Percentiles rank a stretch among this genome's conserved stretches.
Conservation (phyloP, 2,113 vertebrate genomes). For the Galemys pyrenaicus region DNA sequence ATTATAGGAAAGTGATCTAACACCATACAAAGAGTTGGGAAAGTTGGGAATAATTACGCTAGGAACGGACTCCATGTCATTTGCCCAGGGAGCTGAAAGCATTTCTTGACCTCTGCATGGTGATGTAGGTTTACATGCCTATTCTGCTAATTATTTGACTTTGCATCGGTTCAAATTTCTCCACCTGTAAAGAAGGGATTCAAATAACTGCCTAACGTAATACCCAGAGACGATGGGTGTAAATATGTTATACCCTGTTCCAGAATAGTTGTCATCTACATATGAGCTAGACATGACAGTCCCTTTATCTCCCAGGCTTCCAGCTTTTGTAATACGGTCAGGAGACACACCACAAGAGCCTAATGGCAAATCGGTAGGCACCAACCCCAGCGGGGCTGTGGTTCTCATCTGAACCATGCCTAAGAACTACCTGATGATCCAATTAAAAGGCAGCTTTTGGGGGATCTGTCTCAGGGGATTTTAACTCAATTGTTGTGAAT, state of each 20-base stretch:
- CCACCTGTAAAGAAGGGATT: not conserved
- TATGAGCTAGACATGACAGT: not conserved
- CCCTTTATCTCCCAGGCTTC: not conserved
- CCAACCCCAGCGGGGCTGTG: not conserved
- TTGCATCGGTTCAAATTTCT: not conserved
- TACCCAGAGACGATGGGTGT: not conserved
- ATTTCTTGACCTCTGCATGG: not conserved
- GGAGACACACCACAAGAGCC: not conserved
- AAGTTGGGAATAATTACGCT: slow-evolving; percentile 42
- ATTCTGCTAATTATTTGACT: slow-evolving; percentile 3
- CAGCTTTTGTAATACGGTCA: not conserved
- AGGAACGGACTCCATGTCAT: not conserved
- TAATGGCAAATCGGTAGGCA: not conserved
- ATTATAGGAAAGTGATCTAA: slow-evolving; percentile 66
- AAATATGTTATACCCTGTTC: not conserved
- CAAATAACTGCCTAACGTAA: not conserved
- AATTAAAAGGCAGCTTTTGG: not conserved
- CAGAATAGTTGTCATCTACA: not conserved
- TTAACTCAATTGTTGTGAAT: not conserved
- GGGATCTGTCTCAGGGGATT: not conserved
- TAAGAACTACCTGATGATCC: not conserved
- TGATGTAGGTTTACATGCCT: not conserved
- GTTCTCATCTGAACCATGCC: not conserved
- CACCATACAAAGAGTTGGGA: not conserved
- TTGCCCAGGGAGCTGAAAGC: not conserved